Evolutionary conservation across 23 tunicate genomes (phyloP).

Genomic region (Halocynthia roretzi): DNA sequence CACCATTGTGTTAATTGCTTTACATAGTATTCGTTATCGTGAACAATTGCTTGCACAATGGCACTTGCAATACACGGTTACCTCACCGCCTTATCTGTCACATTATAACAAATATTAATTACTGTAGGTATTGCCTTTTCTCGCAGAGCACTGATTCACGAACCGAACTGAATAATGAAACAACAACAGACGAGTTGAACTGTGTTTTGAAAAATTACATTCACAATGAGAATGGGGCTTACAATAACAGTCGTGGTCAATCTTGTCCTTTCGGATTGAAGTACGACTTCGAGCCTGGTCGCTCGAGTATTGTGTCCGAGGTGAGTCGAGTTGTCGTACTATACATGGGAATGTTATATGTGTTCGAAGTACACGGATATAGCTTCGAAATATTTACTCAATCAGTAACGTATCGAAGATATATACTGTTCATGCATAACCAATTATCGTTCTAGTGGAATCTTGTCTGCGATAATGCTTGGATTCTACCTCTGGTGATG

Average conservation of each 20-base stretch:
- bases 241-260: neutral
- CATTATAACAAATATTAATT: no score
- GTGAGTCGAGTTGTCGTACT: neutral
- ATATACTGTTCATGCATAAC: no score
- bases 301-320: slow-evolving; percentile 40
- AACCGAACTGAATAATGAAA: no score
- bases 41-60: no score
- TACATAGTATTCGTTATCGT: no score
- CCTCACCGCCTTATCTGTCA: no score
- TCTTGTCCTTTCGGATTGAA: slow-evolving; percentile 20
- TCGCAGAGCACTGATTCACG: no score
- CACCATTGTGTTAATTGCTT: no score
- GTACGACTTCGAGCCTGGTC: slow-evolving; percentile 25
- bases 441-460: slow-evolving; percentile 14
- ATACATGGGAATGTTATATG: neutral
- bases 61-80: no score
- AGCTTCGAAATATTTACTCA: neutral
- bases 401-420: neutral
- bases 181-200: no score
- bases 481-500: slow-evolving; percentile 11
- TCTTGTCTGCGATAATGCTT: slow-evolving; percentile 10
- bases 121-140: no score
- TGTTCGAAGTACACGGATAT: neutral
- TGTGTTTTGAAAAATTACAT: no score
- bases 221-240: neutral